Conservation (phyloP, 1,140 invertebrate genomes). For the Campodea augens region DNA sequence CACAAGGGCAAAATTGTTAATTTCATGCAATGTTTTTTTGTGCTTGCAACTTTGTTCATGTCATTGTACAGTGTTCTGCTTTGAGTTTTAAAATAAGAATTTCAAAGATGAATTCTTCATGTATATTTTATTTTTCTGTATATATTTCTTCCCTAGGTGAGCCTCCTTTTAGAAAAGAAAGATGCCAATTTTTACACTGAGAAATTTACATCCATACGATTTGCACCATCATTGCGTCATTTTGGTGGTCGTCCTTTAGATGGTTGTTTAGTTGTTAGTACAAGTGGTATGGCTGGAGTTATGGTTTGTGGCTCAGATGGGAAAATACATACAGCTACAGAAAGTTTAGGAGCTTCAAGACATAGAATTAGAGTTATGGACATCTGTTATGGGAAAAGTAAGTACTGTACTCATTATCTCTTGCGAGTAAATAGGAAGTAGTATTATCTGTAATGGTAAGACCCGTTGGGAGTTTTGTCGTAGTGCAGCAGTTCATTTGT, state of each 20-base stretch:
- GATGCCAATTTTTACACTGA: slow-evolving; percentile 61
- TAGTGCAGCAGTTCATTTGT: too few relatives aligned
- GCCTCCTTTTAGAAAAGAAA: slow-evolving; percentile 50
- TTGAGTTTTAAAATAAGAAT: slow-evolving; percentile 1
- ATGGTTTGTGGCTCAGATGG: slow-evolving; percentile 35
- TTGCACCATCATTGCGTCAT: slow-evolving; percentile 58
- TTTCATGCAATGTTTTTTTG: background rate
- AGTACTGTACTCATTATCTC: too few relatives aligned
- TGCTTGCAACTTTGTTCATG: background rate
- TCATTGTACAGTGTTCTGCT: background rate
- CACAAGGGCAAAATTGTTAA: slow-evolving; percentile 18
- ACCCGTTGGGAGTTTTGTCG: too few relatives aligned
- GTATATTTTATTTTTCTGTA: too few relatives aligned
- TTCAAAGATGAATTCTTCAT: background rate
- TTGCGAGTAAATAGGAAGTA: too few relatives aligned
- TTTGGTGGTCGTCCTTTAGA: slow-evolving; percentile 66
- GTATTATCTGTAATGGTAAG: too few relatives aligned
- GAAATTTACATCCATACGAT: slow-evolving; percentile 56
- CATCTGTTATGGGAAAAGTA: slow-evolving; percentile 52
- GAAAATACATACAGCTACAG: slow-evolving; percentile 28
- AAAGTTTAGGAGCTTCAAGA: slow-evolving; percentile 50
- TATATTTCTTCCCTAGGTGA: slow-evolving; percentile 26
- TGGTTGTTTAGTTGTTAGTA: slow-evolving; percentile 61
- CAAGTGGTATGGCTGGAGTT: slow-evolving; percentile 60
- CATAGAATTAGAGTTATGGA: slow-evolving; percentile 53